Evolutionary conservation across 1,140 invertebrate species (phyloP).

Genomic region (Drosophila melanogaster): Release_6_plus_ISO1_MT NC_004354.4:11969501-11970000

Average conservation of each 20-base stretch:
- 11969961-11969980: constrained; percentile 56
- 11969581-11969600: constrained; percentile 30
- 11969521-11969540: constrained; percentile 30
- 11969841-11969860: constrained; percentile 62
- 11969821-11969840: constrained; percentile 28
- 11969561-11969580: constrained; percentile 12
- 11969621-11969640: constrained; percentile 45
- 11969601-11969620: constrained; percentile 38
- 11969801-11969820: constrained; percentile 40
- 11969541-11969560: constrained; percentile 17
- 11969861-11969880: constrained; percentile 54
- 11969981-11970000: constrained; percentile 36
- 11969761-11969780: constrained; percentile 40
- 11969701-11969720: constrained; percentile 25
- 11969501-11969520: constrained; percentile 40
- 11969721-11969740: constrained; percentile 32
- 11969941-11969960: constrained; percentile 60
- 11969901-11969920: constrained; percentile 73
- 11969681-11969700: constrained; percentile 45
- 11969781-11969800: constrained; percentile 27
- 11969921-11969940: constrained; percentile 74
- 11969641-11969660: constrained; percentile 32
- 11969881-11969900: constrained; percentile 67
- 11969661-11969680: constrained; percentile 30
- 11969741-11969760: constrained; percentile 41